These are phyloP conservation scores for Clupea harengus DNA, from an alignment of 2,113 vertebrate species.

Conservation along the genomic window DNA sequence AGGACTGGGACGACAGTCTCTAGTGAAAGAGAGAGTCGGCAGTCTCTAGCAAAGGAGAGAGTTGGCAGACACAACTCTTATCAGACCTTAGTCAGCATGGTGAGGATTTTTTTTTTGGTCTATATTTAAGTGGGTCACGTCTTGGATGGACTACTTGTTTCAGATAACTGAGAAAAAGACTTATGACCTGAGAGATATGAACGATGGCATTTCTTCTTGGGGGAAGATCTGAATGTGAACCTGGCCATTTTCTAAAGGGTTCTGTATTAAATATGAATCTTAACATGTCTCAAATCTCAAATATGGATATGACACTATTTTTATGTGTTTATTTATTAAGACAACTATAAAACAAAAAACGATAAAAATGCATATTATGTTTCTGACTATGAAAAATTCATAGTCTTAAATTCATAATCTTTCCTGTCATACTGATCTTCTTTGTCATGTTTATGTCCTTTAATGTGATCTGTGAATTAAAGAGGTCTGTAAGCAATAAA, in stretches of 20 bases:
- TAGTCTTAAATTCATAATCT: not conserved
- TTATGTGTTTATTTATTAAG: not conserved
- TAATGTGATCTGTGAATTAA: not conserved
- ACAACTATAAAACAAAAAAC: not conserved
- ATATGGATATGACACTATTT: not conserved
- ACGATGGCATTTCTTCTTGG: not conserved
- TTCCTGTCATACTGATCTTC: not conserved
- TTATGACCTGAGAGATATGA: not conserved
- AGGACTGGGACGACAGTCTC: not conserved
- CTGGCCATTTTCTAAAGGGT: not conserved
- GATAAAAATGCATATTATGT: not conserved
- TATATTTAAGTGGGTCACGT: not conserved
- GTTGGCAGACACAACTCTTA: not conserved
- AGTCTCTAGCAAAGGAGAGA: not conserved
- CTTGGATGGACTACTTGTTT: not conserved
- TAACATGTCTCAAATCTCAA: not conserved
- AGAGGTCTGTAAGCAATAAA: not conserved
- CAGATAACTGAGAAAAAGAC: not conserved
- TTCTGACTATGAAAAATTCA: not conserved
- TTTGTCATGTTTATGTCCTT: not conserved
- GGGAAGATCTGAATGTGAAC: not conserved
- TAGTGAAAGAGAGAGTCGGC: not conserved
- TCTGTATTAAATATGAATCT: not conserved
- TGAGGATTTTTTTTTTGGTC: not conserved
- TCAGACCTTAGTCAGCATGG: not conserved